These are phyloP conservation scores for Archocentrus centrarchus DNA, from an alignment of 2,113 vertebrate genomes.

Conservation along the genomic window DNA sequence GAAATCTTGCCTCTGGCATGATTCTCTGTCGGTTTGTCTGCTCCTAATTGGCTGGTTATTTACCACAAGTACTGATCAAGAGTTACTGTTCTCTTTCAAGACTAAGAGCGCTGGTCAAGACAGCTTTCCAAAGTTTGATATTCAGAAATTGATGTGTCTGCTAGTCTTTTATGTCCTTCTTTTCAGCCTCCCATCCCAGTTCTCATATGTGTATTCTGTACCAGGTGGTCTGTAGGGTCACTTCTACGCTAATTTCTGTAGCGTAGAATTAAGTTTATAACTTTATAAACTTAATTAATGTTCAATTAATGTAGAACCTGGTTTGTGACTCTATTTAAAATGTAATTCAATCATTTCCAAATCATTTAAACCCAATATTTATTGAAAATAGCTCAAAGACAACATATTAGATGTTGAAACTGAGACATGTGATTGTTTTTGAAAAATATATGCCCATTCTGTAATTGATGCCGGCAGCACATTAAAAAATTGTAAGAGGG, in stretches of 20 bases:
- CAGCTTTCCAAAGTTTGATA: conserved; percentile 6
- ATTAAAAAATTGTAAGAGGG: neutral
- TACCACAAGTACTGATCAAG: conserved; percentile 46
- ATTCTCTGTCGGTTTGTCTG: conserved; percentile 40
- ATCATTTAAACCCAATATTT: neutral
- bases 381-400: neutral
- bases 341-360: neutral
- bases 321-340: neutral
- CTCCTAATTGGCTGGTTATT: conserved; percentile 55
- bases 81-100: conserved; percentile 20
- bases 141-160: neutral
- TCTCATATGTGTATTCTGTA: neutral
- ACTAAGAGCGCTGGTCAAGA: conserved; percentile 20
- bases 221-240: neutral
- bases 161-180: neutral
- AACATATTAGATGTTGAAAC: neutral
- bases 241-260: neutral
- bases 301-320: neutral
- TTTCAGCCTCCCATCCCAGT: neutral
- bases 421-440: conserved; percentile 3
- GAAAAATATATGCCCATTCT: neutral
- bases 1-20: conserved; percentile 40
- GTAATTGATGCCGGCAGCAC: neutral
- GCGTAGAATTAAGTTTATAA: too few species aligned
- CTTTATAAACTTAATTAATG: too few species aligned